phyloP scores from a whole-genome alignment of 1,140 invertebrate species.

The Cydia strobilella region DNA sequence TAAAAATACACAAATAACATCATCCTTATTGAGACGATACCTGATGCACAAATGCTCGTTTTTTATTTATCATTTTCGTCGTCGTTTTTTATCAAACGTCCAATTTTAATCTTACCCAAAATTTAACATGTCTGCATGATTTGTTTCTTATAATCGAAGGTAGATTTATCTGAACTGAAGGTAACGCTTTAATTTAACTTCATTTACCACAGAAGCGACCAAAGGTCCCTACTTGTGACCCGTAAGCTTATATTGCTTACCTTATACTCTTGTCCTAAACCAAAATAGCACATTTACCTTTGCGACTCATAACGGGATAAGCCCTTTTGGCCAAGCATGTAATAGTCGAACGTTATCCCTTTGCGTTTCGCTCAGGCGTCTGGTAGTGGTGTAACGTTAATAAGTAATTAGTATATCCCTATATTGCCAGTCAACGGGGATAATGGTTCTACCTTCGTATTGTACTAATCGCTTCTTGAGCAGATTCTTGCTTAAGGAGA shows the following conservation, averaged over 20 bases:
- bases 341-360: slow-evolving; percentile 22
- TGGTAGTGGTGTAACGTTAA: slow-evolving; percentile 20
- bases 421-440: background rate
- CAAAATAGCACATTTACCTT: background rate
- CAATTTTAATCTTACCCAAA: too few relatives aligned
- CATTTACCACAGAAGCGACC: background rate
- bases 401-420: slow-evolving; percentile 21
- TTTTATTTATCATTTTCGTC: too few relatives aligned
- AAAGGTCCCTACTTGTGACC: background rate
- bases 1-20: too few relatives aligned
- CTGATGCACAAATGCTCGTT: too few relatives aligned
- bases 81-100: too few relatives aligned
- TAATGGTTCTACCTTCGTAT: background rate
- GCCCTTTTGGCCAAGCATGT: slow-evolving; percentile 2
- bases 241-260: slow-evolving; percentile 13
- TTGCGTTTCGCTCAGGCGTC: slow-evolving; percentile 18
- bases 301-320: background rate
- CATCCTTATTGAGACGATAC: too few relatives aligned
- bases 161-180: background rate
- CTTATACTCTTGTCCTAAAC: background rate
- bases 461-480: background rate
- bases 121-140: slow-evolving; percentile 4
- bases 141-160: background rate
- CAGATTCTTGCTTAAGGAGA: background rate
- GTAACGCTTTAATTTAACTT: slow-evolving; percentile 20